Evolutionary conservation across 2,113 vertebrate species (phyloP), one percentile per base, ranked within the genome.

Genomic region (Todiramphus saurophagus): DNA sequence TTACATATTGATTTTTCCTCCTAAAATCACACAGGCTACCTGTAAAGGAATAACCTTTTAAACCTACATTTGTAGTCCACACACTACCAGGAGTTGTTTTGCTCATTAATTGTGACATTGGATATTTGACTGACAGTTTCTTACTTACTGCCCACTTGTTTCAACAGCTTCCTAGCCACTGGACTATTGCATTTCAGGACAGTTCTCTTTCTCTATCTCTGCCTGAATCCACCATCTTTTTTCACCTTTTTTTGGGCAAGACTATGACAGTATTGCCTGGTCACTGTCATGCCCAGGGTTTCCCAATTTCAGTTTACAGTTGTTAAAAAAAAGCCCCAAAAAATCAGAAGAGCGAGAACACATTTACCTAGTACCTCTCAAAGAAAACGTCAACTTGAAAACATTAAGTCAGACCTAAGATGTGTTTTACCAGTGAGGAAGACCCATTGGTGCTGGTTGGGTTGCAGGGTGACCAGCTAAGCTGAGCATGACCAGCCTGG

Each of bases 1-100:
- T 24, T 13, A 17, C 1, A 0, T 10, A 8, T 27, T 50, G 3
- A 1, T 21, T 51, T 87, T 25, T n/a, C 33, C 31, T 83, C 20
- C 53, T 56, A 16, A 68, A 86, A 53, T 72, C 20, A 23, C 13
- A 24, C 4, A 35, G 6, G 46, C 11, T 53, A 9, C 35, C 23
- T 73, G 68, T 51, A 76, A 59, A 83, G 3, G n/a, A 53, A 35
- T 37, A 51, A 23, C 3, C 56, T 68, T 69, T 60, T 31, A 31
- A 77, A 68, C 1, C 3, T 50, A 7, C 3, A 1, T 44, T 75
- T 72, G 3, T 18, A 46, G 43, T 16, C 7, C 8, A 14, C 17
- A 7, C 6, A 7, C 12, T 31, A 3, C 31, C 23, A 51, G 50
- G 50, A 74, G 16, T 7, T 1, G 5, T 43, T 80, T 77, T 43